Conservation (phyloP, 2,113 vertebrate species). For the Ardeotis arabs region DNA sequence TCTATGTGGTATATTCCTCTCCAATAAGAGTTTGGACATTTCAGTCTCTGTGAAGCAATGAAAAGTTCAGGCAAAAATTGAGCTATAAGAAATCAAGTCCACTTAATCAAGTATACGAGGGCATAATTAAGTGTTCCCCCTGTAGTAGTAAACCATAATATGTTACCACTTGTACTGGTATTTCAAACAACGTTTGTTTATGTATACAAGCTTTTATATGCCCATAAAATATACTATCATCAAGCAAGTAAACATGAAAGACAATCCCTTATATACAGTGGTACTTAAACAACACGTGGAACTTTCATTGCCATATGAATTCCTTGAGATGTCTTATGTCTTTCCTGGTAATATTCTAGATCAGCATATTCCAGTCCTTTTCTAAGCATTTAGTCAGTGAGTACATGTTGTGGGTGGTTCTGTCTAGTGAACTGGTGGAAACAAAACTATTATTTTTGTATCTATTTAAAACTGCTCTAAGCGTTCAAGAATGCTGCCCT, state of each 20-base stretch:
- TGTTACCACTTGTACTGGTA: background rate
- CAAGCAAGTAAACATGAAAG: background rate
- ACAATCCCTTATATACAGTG: background rate
- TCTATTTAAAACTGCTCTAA: background rate
- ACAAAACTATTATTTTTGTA: background rate
- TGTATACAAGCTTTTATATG: background rate
- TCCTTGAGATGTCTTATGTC: background rate
- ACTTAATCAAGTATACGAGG: background rate
- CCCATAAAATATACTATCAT: background rate
- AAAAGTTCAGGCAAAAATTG: background rate
- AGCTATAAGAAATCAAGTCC: background rate
- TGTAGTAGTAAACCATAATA: background rate
- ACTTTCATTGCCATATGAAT: background rate
- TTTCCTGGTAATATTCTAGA: background rate
- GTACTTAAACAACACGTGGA: background rate
- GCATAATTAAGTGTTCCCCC: background rate
- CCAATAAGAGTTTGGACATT: background rate
- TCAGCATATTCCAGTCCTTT: background rate
- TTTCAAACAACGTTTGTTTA: background rate
- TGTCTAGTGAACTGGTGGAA: background rate
- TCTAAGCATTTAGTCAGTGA: background rate
- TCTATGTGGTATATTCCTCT: background rate
- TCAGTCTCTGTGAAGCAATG: background rate
- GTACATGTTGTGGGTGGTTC: background rate
- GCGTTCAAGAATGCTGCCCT: fast-evolving